Base-by-base conservation (phyloP, 2,797 vertebrate genomes). In the Sibirionetta formosa region DNA sequence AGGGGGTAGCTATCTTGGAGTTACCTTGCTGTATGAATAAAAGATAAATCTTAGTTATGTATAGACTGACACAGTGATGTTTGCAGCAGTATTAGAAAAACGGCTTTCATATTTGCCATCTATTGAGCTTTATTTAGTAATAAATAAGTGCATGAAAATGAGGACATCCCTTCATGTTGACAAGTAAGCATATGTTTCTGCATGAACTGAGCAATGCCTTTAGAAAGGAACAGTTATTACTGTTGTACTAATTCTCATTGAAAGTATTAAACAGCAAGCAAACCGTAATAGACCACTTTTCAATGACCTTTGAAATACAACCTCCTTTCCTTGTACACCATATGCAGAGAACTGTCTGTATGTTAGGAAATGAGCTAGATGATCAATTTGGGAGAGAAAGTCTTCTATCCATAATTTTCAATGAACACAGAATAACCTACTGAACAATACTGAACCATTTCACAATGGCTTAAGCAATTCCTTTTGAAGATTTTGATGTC, bases 61-160 rank as follows among this genome's bases (percentile, higher is more conserved):
- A 29, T 54, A 83, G 79, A 71, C 44, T 75, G 77, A 79, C 72
- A 65, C 46, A 82, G 90, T 95, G 71, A 60, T 81, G 35, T 94
- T 92, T 92, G 71, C 64, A 93, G 60, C 80, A 71, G 71, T 81
- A 13, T 82, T 82, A 80, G 69, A 72, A 75, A 92, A 88, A 53
- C 29, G 82, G 75, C 82, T 94, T 94, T 92, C 84, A 35, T 86
- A 82, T 94, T 91, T 96, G 79, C 48, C 60, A 93, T 89, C 68
- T 89, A 40, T 88, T 57, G 82, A 84, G 35, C 72, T 91, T 95
- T 40, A 73, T 93, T 90, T 95, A 88, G 48, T 65, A 72, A 70
- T 88, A 93, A 94, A 56, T 73, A 70, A 84, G 46, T 93, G 88
- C 96, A 96, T 96, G 94, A 66, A 92, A 91, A 65, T 79, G 64